Evolutionary conservation across 1,140 invertebrate species (phyloP), one percentile per base, ranked within the genome.

Genomic region (Kradibia gibbosae): DNA sequence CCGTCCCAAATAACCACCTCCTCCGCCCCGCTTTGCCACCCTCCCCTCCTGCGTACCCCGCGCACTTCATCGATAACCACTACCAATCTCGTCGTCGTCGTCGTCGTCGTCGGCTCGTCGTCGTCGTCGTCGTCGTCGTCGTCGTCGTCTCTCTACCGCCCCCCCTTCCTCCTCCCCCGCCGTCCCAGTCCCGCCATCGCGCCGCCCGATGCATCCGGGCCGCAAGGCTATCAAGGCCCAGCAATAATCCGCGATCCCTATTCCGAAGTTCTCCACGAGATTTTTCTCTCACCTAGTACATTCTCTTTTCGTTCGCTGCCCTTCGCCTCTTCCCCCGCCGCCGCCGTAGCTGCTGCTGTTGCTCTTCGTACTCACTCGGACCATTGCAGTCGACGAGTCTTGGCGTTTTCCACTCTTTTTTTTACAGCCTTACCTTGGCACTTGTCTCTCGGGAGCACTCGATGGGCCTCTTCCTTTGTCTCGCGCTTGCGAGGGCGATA

Each of bases 401-500:
- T 53, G 0, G 17, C 28, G 13, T 53, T 31, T 53, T 73, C 22
- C 72, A 62, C 70, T 73, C 60, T 77, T 77, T 74, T 50, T 50
- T 76, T 50, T 34, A 57, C 71, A 31, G 73, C 80, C 70, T 81
- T 39, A 81, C 80, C 80, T 81, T 76, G 72, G 80, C 60, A 81
- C 62, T 75, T 70, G 60, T 42, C 60, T 53, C 36, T 11, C 53
- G 71, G 70, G 60, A 34, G 28, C 67, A 48, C 22, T 42, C 17
- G 50, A 3, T 7, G n/a, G 5, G 28, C 13, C 15, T 60, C 57
- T 80, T 75, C 62, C 34, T 83, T 81, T 78, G 70, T 81, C 55
- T 81, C 50, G 45, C 22, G 45, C 2, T 8, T 17, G 57, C 20
- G 20, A 60, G 53, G n/a, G 31, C 45, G 39, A 80, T 72, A 10